Evolutionary conservation across 2,888 invertebrate genomes (phyloP), one percentile per base, ranked within the genome.

Genomic region (Dione vanillae): DNA sequence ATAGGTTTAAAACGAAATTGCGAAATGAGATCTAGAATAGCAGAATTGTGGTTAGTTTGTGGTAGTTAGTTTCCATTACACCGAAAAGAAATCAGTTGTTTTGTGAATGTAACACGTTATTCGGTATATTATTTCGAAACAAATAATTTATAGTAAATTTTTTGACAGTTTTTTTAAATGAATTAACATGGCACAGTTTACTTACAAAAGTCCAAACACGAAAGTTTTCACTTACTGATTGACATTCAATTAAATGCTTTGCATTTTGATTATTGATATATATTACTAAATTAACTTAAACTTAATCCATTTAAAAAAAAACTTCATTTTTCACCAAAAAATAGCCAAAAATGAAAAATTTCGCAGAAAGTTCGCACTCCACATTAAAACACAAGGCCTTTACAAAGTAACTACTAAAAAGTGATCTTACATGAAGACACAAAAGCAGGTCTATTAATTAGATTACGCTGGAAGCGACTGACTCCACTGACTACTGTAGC

Each of bases 381-480:
- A 27, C 67, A 27, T 19, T 41, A 27, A 56, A 27, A 56, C 54
- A 54, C 20, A 41, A 41, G 43, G 12, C 47, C 10, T 37, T 14
- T 43, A 37, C 14, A 8, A 43, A 8, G 43, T n/a, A 43, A 9
- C 9, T 45, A 59, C 43, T 43, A 59, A 27, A 45, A 67, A 47
- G n/a, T n/a, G 27, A 37, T 62, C 61, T 68, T 52, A 45, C 68
- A 59, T 68, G 62, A 12, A 37, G 61, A 19, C 41, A 68, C 52
- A 62, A 68, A 43, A 35, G 51, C 51, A 40, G 67, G 68, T 62
- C 61, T 52, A 59, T 51, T 87, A 88, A 88, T 81, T 77, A 79
- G 82, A 86, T 88, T 87, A 84, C 73, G 72, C 74, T 75, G 77
- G 78, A 74, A 35, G 69, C 70, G 67, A 59, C 70, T 66, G 76